Conservation (phyloP, 2,888 invertebrate genomes). For the Tolmerus cingulatus region DNA sequence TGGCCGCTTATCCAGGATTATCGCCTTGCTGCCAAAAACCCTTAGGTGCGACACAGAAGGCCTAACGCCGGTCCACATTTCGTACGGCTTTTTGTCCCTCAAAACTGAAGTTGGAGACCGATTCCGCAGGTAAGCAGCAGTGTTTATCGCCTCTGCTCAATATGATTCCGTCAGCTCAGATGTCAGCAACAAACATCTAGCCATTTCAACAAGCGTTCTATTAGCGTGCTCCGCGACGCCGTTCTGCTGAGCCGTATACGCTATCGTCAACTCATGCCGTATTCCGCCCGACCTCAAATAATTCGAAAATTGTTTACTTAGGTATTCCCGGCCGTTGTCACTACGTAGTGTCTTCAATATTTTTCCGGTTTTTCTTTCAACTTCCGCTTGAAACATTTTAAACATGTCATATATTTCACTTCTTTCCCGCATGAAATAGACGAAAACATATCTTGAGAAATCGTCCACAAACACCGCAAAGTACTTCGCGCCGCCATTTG, state of each 20-base stretch:
- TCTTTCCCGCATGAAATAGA: slow-evolving; percentile 3
- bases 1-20: neutral
- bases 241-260: neutral
- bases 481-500: slow-evolving; percentile 15
- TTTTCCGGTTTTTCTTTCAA: neutral
- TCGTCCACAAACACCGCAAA: slow-evolving; percentile 14
- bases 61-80: no score
- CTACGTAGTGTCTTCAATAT: slow-evolving; percentile 24
- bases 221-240: neutral
- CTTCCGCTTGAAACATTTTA: neutral
- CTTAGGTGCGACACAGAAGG: neutral
- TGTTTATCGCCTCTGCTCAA: neutral
- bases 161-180: neutral
- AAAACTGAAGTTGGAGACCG: neutral
- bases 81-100: neutral
- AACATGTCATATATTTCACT: neutral
- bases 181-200: neutral
- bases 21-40: neutral
- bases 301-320: neutral
- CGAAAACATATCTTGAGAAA: slow-evolving; percentile 4
- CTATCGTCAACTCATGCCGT: neutral
- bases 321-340: slow-evolving; percentile 43
- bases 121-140: neutral
- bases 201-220: neutral
- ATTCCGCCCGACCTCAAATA: slow-evolving; percentile 8